phyloP scores from a whole-genome alignment of 2,113 vertebrate species.

The Odontophorus gujanensis region DNA sequence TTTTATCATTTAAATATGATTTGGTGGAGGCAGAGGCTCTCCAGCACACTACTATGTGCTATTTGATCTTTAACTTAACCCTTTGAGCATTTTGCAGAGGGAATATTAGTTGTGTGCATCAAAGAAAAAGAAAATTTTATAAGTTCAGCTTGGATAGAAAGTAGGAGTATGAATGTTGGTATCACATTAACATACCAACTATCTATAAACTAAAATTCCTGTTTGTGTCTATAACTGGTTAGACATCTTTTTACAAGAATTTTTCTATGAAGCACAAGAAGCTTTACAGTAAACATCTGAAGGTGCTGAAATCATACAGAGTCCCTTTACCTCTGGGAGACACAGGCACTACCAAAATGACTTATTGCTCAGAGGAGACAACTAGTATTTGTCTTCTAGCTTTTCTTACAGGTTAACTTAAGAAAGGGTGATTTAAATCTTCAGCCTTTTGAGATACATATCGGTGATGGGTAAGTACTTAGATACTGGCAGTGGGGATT shows the following conservation, averaged over 20 bases:
- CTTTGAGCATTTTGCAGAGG: slow-evolving; percentile 55
- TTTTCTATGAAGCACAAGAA: background rate
- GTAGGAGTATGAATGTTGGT: background rate
- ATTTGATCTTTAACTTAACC: slow-evolving; percentile 73
- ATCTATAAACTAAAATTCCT: background rate
- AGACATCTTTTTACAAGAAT: background rate
- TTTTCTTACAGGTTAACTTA: background rate
- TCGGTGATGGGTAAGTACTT: background rate
- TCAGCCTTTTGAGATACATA: background rate
- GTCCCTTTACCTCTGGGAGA: background rate
- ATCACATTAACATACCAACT: background rate
- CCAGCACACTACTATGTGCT: background rate
- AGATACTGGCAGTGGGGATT: background rate
- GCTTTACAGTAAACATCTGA: background rate
- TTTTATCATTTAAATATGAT: slow-evolving; percentile 66
- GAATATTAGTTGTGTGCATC: background rate
- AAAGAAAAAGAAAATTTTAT: slow-evolving; percentile 39
- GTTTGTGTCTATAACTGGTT: background rate
- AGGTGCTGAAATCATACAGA: background rate
- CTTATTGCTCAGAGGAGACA: background rate
- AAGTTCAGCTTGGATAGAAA: slow-evolving; percentile 26
- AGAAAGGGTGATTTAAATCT: background rate
- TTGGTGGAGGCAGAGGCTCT: background rate
- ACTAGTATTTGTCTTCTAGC: background rate
- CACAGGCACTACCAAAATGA: background rate